Evolutionary conservation across 2,888 invertebrate species (phyloP).

Genomic region (Plagodis dolabraria): DNA sequence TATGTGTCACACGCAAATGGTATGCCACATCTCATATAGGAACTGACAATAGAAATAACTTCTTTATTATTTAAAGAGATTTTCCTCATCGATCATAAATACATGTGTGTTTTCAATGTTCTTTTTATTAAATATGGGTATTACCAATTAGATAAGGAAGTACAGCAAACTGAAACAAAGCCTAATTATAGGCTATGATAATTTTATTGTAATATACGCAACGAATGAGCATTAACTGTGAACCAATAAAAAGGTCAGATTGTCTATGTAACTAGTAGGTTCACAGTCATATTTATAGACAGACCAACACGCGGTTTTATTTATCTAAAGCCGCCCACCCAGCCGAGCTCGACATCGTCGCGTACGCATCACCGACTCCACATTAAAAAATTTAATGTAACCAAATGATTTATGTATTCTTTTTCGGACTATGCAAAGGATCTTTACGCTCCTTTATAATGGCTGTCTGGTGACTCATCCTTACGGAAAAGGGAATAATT

Average conservation of each 20-base stretch:
- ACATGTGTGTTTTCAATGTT: not conserved
- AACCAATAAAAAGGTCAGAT: conserved; percentile 68
- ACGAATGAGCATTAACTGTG: conserved; percentile 48
- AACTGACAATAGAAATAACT: conserved; percentile 18
- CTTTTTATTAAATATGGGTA: too few relatives aligned
- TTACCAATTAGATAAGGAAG: not conserved
- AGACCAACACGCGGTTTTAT: conserved; percentile 73
- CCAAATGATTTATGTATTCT: conserved; percentile 46
- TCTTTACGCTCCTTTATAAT: conserved; percentile 29
- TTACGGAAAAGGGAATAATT: conserved; percentile 16
- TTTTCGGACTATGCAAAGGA: conserved; percentile 22
- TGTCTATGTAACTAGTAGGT: conserved; percentile 60
- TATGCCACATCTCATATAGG: conserved; percentile 35
- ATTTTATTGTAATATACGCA: not conserved
- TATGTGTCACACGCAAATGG: conserved; percentile 53
- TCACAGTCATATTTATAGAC: conserved; percentile 69
- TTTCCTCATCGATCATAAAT: not conserved
- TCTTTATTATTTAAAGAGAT: conserved; percentile 5
- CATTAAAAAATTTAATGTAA: conserved; percentile 48
- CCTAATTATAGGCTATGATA: not conserved
- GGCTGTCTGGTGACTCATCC: conserved; percentile 23
- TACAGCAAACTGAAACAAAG: not conserved
- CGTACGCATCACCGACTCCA: conserved; percentile 36
- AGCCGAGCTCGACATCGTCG: conserved; percentile 37
- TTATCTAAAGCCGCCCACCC: conserved; percentile 63